A percentile compares a stretch with the other conserved stretches of the same genome.
phyloP scores from a whole-genome alignment of 2,113 vertebrate species.

The Pluvialis apricaria region DNA sequence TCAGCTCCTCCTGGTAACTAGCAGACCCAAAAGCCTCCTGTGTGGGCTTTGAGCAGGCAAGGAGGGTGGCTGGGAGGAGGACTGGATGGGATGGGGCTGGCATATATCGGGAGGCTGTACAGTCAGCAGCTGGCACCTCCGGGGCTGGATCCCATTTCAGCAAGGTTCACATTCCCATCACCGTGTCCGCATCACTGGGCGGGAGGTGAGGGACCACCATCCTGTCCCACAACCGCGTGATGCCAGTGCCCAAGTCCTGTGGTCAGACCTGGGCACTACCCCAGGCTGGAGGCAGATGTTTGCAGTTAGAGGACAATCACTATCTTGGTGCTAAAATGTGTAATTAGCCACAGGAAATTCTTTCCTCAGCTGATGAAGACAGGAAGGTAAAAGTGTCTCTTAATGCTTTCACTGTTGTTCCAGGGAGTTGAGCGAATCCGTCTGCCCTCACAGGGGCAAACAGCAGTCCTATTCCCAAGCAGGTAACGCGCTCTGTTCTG shows the following conservation, averaged over 20 bases:
- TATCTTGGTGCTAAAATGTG: conserved; percentile 11
- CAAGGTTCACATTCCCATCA: background rate
- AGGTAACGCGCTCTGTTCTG: background rate
- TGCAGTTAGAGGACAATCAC: background rate
- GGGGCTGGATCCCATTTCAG: background rate
- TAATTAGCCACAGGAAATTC: conserved; percentile 24
- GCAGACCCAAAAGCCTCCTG: background rate
- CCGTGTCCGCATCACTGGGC: background rate
- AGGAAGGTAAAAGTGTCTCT: conserved; percentile 14
- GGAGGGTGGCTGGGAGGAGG: background rate
- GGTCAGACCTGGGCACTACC: background rate
- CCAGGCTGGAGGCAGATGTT: background rate
- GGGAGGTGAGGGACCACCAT: background rate
- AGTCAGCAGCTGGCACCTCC: background rate
- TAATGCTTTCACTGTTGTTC: background rate
- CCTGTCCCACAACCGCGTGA: fast-evolving
- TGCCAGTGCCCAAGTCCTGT: background rate
- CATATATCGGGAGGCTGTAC: background rate
- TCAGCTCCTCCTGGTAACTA: background rate
- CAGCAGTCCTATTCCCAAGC: background rate
- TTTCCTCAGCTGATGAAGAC: conserved; percentile 26
- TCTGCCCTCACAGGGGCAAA: background rate
- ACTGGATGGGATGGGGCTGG: background rate
- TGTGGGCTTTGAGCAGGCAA: background rate
- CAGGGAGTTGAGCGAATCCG: background rate